Percentiles rank a stretch among this genome's conserved stretches.
Evolutionary conservation across 2,797 vertebrate species (phyloP).

Genomic region (Pseudocheirus occidentalis): DNA sequence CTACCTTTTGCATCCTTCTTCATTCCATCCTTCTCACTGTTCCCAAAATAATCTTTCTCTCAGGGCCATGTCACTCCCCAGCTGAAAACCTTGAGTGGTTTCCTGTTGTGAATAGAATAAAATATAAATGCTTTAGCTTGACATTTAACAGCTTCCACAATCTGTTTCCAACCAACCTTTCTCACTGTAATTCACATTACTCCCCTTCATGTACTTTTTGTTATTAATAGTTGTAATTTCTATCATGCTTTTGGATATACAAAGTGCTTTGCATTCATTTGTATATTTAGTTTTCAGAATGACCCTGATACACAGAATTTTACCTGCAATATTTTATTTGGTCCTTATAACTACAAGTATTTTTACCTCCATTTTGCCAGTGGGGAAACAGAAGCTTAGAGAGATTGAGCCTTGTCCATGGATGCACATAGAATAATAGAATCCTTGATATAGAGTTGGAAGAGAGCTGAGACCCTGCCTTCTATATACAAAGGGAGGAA

Average conservation of each 20-base stretch:
- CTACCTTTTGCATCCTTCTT: not conserved
- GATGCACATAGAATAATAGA: not conserved
- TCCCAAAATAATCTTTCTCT: not conserved
- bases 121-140: slow-evolving; percentile 2
- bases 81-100: not conserved
- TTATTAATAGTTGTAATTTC: not conserved
- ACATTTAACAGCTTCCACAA: not conserved
- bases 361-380: not conserved
- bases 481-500: not conserved
- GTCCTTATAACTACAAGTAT: not conserved
- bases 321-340: not conserved
- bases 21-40: not conserved
- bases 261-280: not conserved
- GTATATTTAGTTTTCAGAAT: not conserved
- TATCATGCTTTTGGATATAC: not conserved
- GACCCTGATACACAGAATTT: not conserved
- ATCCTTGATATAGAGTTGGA: not conserved
- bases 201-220: not conserved
- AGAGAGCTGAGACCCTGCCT: not conserved
- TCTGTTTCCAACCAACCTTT: not conserved
- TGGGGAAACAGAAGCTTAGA: not conserved
- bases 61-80: not conserved
- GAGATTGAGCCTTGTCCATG: not conserved
- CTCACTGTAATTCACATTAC: not conserved
- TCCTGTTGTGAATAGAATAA: not conserved